Base-by-base conservation (phyloP, 2,113 vertebrate species). In the Passer montanus region DNA sequence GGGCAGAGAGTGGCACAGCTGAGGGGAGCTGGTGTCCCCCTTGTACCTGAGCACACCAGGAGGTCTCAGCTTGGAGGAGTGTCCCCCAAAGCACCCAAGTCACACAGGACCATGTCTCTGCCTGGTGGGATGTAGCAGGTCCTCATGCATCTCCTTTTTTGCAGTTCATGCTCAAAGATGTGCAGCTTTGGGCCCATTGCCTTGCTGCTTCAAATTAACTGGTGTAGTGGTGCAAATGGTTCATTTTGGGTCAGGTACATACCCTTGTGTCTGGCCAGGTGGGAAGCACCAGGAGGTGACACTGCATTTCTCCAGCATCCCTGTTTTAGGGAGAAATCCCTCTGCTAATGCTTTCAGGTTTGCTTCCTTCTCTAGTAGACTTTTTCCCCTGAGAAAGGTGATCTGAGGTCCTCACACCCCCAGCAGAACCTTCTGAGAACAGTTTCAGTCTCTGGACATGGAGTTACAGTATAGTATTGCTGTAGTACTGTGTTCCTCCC, bases 171-270 rank as follows among this genome's bases (percentile, higher is more conserved):
- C 66, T 79, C 13, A 4, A 8, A 75, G 33, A 35, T 12, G 27
- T 47, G 58, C 27, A 52, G 43, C 62, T 73, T 62, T 41, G 81
- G 20, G 17, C 50, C 22, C 7, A 0, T 49, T 73, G 44, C 44
- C 41, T 44, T 76, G 8, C 35, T 76, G 11, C 35, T 92, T 46
- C 58, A 44, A 13, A 15, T 46, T 11, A 7, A 7, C 21, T 35
- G 23, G 6, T 60, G 46, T 27, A 31, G 24, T 13, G 12, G 44
- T 22, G 58, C 41, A 58, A 16, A 27, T 28, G 13, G 6, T 22
- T 80, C 24, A 3, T 53, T 77, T 55, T 58, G 64, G 50, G n/a
- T 39, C 0, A 5, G 4, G 37, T 30, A 4, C 0, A 0, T 68
- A 13, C n/a, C 24, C 46, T 37, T 30, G n/a, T 56, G 8, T 39